A percentile compares a stretch with the other conserved stretches of the same genome.
Evolutionary conservation across 2,888 invertebrate genomes (phyloP).

Genomic region (Iselma pallidipennis): DNA sequence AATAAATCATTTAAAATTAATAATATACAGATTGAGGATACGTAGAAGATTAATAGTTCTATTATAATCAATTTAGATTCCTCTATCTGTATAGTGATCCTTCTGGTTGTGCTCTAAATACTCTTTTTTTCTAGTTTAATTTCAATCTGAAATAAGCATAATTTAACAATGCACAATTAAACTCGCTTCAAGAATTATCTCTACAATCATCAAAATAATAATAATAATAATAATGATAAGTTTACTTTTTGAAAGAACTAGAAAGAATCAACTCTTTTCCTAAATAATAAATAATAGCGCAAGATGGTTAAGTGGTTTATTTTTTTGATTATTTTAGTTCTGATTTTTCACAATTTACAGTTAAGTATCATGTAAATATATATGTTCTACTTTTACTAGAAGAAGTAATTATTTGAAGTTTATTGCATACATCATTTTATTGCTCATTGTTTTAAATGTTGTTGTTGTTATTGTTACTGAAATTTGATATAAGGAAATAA

Average conservation of each 20-base stretch:
- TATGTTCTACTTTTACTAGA: slow-evolving; percentile 21
- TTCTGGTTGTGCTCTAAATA: slow-evolving; percentile 41
- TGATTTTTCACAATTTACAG: not conserved
- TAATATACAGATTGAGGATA: too few relatives aligned
- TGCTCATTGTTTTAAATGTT: slow-evolving; percentile 12
- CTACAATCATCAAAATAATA: slow-evolving; percentile 12
- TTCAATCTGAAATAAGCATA: slow-evolving; percentile 31
- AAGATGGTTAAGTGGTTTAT: too few relatives aligned
- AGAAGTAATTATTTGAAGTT: slow-evolving; percentile 3
- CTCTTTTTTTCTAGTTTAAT: slow-evolving; percentile 21
- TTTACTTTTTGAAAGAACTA: slow-evolving; percentile 16
- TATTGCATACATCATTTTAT: slow-evolving; percentile 11
- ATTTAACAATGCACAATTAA: slow-evolving; percentile 38
- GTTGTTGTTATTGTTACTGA: not conserved
- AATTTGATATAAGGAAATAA: not conserved
- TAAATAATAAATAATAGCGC: too few relatives aligned
- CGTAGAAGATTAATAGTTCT: too few relatives aligned
- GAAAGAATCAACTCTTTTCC: too few relatives aligned
- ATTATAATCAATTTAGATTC: too few relatives aligned
- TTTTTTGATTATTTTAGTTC: not conserved
- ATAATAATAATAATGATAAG: slow-evolving; percentile 11
- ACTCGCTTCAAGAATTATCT: slow-evolving; percentile 20
- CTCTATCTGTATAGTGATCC: not conserved
- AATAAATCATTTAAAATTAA: slow-evolving; percentile 30
- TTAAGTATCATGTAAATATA: not conserved